Conservation (phyloP, 1,140 invertebrate genomes). For the Stratiolaelaps scimitus region DNA sequence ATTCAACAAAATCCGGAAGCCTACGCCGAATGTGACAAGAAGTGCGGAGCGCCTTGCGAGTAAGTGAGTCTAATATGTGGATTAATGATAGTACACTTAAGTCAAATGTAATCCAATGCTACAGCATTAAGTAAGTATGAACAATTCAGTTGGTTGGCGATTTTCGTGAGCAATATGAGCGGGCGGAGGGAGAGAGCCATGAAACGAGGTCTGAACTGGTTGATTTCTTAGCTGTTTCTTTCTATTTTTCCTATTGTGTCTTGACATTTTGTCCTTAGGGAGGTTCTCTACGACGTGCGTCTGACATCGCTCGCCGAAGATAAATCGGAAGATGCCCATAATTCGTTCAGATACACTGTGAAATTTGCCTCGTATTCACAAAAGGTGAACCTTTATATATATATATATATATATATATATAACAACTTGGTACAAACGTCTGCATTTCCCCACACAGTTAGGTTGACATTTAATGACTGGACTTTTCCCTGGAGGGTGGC, state of each 20-base stretch:
- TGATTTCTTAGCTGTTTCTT: neutral
- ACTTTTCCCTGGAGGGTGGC: no score
- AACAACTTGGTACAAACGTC: no score
- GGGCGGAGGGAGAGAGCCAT: no score
- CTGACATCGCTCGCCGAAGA: slow-evolving; percentile 14
- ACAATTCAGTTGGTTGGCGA: no score
- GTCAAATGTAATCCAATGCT: neutral
- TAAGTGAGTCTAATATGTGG: neutral
- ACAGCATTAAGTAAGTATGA: no score
- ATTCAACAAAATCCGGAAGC: neutral
- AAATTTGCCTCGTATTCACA: slow-evolving; percentile 25
- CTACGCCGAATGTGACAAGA: neutral
- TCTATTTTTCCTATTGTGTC: no score
- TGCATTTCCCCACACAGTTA: no score
- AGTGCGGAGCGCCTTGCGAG: slow-evolving; percentile 16
- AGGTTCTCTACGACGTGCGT: slow-evolving; percentile 7
- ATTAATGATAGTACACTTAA: neutral
- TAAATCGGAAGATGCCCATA: neutral
- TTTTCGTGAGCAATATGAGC: no score
- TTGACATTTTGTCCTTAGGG: neutral
- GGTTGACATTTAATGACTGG: no score
- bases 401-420: no score
- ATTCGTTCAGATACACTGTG: slow-evolving; percentile 12
- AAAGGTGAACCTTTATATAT: no score
- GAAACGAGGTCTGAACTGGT: no score